phyloP scores from a whole-genome alignment of 2,797 vertebrate species.

The Esox lucius region DNA sequence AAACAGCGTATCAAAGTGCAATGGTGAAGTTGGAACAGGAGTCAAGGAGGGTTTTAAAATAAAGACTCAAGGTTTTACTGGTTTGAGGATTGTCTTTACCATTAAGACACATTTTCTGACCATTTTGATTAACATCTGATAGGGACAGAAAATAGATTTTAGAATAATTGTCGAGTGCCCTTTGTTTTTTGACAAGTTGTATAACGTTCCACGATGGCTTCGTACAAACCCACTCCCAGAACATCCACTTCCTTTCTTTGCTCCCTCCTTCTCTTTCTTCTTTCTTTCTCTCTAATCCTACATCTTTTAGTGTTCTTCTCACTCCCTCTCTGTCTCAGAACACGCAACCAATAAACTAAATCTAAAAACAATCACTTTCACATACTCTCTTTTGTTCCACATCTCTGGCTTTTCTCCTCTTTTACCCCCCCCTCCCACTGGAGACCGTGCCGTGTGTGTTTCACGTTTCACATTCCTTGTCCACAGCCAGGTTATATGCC shows the following conservation, averaged over 20 bases:
- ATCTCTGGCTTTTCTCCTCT: too few relatives aligned
- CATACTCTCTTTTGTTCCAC: neutral
- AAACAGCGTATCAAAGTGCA: neutral
- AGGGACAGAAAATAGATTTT: too few relatives aligned
- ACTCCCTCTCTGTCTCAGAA: too few relatives aligned
- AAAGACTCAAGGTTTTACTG: neutral
- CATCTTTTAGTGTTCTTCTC: too few relatives aligned
- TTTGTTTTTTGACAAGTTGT: too few relatives aligned
- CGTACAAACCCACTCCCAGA: neutral
- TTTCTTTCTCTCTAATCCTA: neutral
- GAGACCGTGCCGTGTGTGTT: neutral
- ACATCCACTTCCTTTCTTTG: neutral
- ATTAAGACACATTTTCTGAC: too few relatives aligned
- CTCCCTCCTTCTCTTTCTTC: neutral
- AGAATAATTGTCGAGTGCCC: too few relatives aligned
- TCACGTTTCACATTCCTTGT: too few relatives aligned
- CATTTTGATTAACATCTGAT: too few relatives aligned
- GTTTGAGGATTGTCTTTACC: neutral
- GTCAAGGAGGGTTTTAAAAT: neutral
- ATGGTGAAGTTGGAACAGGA: neutral
- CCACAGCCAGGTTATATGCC: too few relatives aligned
- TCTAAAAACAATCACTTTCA: neutral
- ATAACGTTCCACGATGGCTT: too few relatives aligned
- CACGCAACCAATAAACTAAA: too few relatives aligned
- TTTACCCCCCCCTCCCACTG: neutral